Evolutionary conservation across 2,888 invertebrate genomes (phyloP), one percentile per base, ranked within the genome.

Genomic region (Baccha elongata): DNA sequence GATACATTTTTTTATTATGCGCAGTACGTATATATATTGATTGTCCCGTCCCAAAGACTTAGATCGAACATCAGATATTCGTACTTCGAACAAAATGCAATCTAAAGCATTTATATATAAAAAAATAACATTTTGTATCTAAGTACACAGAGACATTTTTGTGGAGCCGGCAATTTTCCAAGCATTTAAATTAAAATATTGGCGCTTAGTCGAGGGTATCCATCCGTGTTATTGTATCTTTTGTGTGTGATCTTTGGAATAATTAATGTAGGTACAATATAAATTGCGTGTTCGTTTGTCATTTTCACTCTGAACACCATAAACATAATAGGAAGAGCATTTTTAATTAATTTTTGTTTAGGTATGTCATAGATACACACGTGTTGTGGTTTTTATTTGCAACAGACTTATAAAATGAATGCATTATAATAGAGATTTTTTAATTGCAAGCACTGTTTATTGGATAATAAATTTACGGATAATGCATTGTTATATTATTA

Each of bases 41-140:
- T 11, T 58, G 55, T 23, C 26, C 19, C 21, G 13, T 13, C 37
- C 37, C 55, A 21, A 19, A 17, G 60, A n/a, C 13, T n/a, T 19
- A 60, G 44, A 35, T 29, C 10, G 13, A 60, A 17, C 55, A 21
- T 64, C 19, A 35, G 40, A 21, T 44, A 58, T 8, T 8, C 4
- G 8, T 2, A 32, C 8, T 32, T 32, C 29, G 35, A 62, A 55
- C 53, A 40, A 55, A 69, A 65, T 52, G 74, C 80, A 80, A 58
- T 74, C 44, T 74, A 52, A 80, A 80, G 80, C 80, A 80, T 80
- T n/a, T n/a, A n/a, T n/a, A n/a, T n/a, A n/a, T n/a, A n/a, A n/a
- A n/a, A n/a, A n/a, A n/a, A n/a, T n/a, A n/a, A n/a, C n/a, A n/a
- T n/a, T n/a, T n/a, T n/a, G n/a, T n/a, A n/a, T n/a, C n/a, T n/a